Percentiles rank a stretch among this genome's conserved stretches.
phyloP scores from a whole-genome alignment of 2,888 invertebrate species.

The Epinotia demarniana region DNA sequence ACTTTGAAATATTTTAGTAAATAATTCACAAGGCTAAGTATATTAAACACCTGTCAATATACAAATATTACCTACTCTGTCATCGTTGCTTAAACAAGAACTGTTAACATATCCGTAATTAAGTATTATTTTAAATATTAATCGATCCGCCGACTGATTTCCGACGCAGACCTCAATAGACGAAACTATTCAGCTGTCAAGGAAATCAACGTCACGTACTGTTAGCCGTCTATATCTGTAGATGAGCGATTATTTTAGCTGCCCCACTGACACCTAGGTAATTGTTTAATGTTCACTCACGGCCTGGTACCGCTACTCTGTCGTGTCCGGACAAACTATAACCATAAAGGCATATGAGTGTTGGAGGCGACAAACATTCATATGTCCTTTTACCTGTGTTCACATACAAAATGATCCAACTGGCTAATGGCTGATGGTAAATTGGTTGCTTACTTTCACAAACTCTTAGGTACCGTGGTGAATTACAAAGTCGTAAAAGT shows the following conservation, averaged over 20 bases:
- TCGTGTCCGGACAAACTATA: constrained; percentile 8
- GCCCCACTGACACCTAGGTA: constrained; percentile 74
- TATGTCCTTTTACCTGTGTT: neutral
- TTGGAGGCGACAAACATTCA: neutral
- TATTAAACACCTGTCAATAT: too few relatives aligned
- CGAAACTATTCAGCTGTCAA: constrained; percentile 47
- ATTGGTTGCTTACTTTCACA: constrained; percentile 5
- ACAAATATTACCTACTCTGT: neutral
- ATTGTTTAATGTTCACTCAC: constrained; percentile 67
- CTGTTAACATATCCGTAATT: neutral
- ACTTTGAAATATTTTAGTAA: too few relatives aligned
- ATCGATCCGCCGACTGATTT: neutral
- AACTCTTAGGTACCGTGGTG: neutral
- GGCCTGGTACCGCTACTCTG: constrained; percentile 67
- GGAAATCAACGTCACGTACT: constrained; percentile 64
- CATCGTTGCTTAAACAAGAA: constrained; percentile 1
- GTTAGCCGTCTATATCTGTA: constrained; percentile 66
- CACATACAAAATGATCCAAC: constrained; percentile 12
- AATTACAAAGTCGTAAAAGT: neutral
- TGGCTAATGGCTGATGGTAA: constrained; percentile 6
- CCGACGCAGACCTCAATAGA: constrained; percentile 1
- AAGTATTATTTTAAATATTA: constrained; percentile 5
- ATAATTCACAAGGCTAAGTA: too few relatives aligned
- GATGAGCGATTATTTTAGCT: constrained; percentile 65
- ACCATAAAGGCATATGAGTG: neutral